Evolutionary conservation across 2,113 vertebrate species (phyloP).

Genomic region (Coreoperca whiteheadi): DNA sequence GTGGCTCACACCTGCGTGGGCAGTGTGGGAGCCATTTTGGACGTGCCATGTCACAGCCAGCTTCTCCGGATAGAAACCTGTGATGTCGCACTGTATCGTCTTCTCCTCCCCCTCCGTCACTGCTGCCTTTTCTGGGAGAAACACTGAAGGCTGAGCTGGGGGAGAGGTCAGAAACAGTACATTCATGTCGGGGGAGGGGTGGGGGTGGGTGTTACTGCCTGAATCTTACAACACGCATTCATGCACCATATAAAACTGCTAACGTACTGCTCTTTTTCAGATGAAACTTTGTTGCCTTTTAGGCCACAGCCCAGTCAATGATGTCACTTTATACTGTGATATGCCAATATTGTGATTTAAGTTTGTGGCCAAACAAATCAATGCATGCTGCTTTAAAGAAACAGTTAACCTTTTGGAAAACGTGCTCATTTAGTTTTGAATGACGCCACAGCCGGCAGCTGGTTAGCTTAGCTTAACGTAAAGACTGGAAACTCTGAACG

Average conservation of each 20-base stretch:
- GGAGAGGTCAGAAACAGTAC: background rate
- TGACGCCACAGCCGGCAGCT: background rate
- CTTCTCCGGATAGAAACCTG: constrained; percentile 71
- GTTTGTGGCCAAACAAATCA: background rate
- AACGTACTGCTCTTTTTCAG: background rate
- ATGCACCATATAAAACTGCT: background rate
- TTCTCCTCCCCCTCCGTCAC: constrained; percentile 69
- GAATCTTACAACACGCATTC: background rate
- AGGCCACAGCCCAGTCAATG: background rate
- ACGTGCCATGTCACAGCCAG: constrained; percentile 66
- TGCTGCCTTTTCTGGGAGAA: constrained; percentile 52
- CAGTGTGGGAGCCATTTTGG: constrained; percentile 20
- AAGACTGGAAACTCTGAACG: too few relatives aligned
- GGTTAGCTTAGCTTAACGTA: background rate
- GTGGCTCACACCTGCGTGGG: background rate
- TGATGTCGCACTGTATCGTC: constrained; percentile 71
- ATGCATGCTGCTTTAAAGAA: too few relatives aligned
- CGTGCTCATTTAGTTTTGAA: too few relatives aligned
- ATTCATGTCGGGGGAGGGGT: too few relatives aligned
- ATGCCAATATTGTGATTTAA: background rate
- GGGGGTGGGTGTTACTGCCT: background rate
- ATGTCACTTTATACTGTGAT: background rate
- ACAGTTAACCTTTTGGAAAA: too few relatives aligned
- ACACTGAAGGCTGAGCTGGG: constrained; percentile 69
- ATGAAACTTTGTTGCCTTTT: background rate